Conservation (phyloP, 2,797 vertebrate genomes). For the Eupleurogrammus muticus region DNA sequence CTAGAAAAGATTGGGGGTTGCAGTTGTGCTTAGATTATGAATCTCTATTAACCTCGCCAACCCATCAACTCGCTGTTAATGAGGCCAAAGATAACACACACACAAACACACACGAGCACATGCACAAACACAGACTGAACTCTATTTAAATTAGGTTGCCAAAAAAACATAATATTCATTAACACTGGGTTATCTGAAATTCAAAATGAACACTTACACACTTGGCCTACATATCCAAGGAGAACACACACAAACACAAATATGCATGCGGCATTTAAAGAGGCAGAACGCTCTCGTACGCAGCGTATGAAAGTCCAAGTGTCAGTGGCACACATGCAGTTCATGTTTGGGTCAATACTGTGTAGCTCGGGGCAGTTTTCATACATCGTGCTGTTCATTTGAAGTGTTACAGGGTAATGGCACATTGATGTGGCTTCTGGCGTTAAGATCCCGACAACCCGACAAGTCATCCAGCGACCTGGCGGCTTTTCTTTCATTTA, state of each 20-base stretch:
- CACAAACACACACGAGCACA: slow-evolving; percentile 12
- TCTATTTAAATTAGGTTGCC: neutral
- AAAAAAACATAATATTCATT: neutral
- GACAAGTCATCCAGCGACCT: slow-evolving; percentile 67
- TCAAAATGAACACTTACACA: slow-evolving; percentile 1
- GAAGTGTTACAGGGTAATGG: slow-evolving; percentile 50
- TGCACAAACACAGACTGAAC: neutral
- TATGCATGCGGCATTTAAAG: neutral
- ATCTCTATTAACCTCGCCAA: slow-evolving; percentile 81
- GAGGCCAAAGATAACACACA: slow-evolving; percentile 60
- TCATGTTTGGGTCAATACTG: slow-evolving; percentile 65
- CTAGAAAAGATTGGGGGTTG: slow-evolving; percentile 58
- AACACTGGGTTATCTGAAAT: neutral
- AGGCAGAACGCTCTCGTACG: neutral
- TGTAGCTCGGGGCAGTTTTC: slow-evolving; percentile 53
- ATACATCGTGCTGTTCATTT: slow-evolving; percentile 61
- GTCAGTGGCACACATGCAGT: slow-evolving; percentile 37
- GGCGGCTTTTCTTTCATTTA: slow-evolving; percentile 72
- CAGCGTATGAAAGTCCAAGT: slow-evolving; percentile 2
- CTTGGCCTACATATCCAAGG: slow-evolving; percentile 58
- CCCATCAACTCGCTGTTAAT: slow-evolving; percentile 72
- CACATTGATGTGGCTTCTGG: slow-evolving; percentile 67
- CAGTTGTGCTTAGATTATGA: slow-evolving; percentile 79
- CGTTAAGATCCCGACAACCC: slow-evolving; percentile 68
- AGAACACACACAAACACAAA: neutral